phyloP scores from a whole-genome alignment of 2,113 vertebrate genomes.

The Himantopus leucocephalus region DNA sequence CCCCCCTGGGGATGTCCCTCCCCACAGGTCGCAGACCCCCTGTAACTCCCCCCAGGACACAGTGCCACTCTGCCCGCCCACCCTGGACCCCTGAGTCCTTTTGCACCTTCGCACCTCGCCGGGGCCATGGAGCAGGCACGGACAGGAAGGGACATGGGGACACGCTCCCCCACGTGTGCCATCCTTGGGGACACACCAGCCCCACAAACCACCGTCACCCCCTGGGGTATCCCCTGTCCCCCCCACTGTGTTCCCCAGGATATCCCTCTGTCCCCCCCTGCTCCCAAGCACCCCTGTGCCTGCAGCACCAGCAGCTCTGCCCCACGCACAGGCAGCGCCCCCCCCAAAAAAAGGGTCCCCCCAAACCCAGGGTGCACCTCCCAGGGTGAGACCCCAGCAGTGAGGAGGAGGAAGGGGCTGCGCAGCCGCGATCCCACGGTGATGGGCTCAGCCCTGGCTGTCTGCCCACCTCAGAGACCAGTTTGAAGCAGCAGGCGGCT shows the following conservation, averaged over 20 bases:
- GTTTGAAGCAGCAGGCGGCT: not conserved
- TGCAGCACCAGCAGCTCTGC: not conserved
- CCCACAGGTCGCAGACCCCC: not conserved
- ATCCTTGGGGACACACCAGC: rapidly evolving
- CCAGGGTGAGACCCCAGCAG: not conserved
- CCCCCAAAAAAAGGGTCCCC: not conserved
- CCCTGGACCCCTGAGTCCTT: not conserved
- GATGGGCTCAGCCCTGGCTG: not conserved
- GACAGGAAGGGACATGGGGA: not conserved
- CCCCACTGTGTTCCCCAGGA: rapidly evolving
- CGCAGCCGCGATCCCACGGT: not conserved
- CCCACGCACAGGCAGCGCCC: not conserved
- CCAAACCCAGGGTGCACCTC: too few relatives aligned
- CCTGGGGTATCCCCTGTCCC: rapidly evolving
- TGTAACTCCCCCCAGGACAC: too few relatives aligned
- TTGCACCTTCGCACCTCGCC: rapidly evolving
- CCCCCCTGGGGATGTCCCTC: not conserved
- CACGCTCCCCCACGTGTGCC: rapidly evolving
- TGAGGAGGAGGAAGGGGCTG: not conserved
- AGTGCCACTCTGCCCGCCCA: not conserved
- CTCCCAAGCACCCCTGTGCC: not conserved
- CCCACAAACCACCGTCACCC: rapidly evolving
- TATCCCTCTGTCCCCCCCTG: rapidly evolving
- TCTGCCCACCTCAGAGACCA: not conserved
- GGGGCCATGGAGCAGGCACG: rapidly evolving